These are phyloP conservation scores for Enteromius anoplus DNA, from an alignment of 2,797 vertebrate genomes.

Conservation along the genomic window DNA sequence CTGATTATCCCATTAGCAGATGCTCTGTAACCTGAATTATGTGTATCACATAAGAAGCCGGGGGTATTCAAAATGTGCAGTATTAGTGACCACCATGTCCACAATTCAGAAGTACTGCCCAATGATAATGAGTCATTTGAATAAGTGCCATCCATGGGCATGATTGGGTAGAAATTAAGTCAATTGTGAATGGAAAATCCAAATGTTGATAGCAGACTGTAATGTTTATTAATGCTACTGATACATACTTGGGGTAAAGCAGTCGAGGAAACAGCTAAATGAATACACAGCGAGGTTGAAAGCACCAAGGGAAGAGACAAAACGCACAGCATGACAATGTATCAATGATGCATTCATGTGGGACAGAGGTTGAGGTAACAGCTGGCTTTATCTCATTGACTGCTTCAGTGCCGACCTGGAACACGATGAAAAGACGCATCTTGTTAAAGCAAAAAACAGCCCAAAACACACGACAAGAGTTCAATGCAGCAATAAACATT, in stretches of 20 bases:
- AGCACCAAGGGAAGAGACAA: background rate
- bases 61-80: background rate
- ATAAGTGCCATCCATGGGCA: background rate
- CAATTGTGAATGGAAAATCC: background rate
- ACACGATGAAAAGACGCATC: background rate
- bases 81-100: background rate
- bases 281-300: background rate
- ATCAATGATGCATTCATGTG: slow-evolving; percentile 12
- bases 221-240: slow-evolving; percentile 49
- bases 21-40: background rate
- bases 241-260: slow-evolving; percentile 58
- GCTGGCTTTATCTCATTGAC: background rate
- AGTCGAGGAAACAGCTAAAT: slow-evolving; percentile 19
- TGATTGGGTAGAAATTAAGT: background rate
- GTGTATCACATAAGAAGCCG: background rate
- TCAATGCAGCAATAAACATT: slow-evolving; percentile 1
- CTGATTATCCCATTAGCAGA: background rate
- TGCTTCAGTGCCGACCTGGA: background rate
- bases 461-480: background rate
- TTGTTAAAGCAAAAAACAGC: background rate
- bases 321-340: background rate
- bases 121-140: background rate
- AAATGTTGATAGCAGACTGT: slow-evolving; percentile 37
- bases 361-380: slow-evolving; percentile 14
- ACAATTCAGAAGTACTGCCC: background rate